A percentile compares a stretch with the other conserved stretches of the same genome.
These are phyloP conservation scores for Tetragonula clypearis DNA, from an alignment of 1,140 invertebrate genomes.

Conservation along the genomic window DNA sequence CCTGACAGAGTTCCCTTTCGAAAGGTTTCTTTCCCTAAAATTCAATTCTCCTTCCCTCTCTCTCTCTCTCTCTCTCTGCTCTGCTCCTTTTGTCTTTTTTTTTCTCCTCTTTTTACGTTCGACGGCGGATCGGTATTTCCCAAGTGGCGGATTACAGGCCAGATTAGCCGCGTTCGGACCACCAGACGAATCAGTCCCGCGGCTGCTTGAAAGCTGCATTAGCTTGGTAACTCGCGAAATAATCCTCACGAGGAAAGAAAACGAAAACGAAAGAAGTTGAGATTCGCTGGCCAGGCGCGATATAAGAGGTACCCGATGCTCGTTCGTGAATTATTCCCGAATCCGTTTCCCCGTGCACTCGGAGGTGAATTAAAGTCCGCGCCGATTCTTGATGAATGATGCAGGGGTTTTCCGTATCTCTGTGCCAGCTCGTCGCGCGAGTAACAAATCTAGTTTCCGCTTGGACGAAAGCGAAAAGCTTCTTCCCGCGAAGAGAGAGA, in stretches of 20 bases:
- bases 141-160: slow-evolving; percentile 18
- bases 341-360: background rate
- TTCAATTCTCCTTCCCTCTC: too few species aligned
- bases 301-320: too few species aligned
- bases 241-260: background rate
- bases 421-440: too few species aligned
- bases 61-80: background rate
- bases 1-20: too few species aligned
- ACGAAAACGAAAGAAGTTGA: background rate
- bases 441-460: too few species aligned
- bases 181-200: too few species aligned
- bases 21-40: too few species aligned
- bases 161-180: too few species aligned
- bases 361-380: background rate
- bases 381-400: background rate
- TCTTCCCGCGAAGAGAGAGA: too few species aligned
- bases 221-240: background rate
- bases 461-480: background rate
- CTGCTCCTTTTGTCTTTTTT: background rate
- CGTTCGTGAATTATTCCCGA: background rate
- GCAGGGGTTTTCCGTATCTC: too few species aligned
- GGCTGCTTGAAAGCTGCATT: background rate
- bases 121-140: background rate
- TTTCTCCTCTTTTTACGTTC: background rate
- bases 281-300: background rate